Evolutionary conservation across 2,797 vertebrate species (phyloP).

Genomic region (Squalus acanthias): DNA sequence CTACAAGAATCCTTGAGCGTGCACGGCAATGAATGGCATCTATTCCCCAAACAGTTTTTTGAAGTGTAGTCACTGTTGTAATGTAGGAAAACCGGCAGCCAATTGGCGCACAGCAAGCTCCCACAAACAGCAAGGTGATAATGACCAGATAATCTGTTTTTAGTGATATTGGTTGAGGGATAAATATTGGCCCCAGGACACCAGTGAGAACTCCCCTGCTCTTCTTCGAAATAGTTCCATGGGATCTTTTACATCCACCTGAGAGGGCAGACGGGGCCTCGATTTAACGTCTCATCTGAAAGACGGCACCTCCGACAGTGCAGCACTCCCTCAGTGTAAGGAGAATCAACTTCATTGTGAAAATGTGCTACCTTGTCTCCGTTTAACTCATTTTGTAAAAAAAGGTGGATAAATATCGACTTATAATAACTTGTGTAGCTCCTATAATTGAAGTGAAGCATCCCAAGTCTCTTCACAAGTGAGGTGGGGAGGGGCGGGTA

Average conservation of each 20-base stretch:
- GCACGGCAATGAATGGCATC: too few relatives aligned
- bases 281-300: background rate
- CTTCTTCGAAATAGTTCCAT: background rate
- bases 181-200: background rate
- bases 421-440: background rate
- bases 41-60: background rate
- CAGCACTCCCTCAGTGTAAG: background rate
- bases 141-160: too few relatives aligned
- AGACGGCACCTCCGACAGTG: background rate
- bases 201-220: background rate
- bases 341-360: background rate
- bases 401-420: background rate
- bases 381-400: background rate
- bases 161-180: too few relatives aligned
- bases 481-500: background rate
- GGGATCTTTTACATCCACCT: background rate
- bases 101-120: too few relatives aligned
- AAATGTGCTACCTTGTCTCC: background rate
- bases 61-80: background rate
- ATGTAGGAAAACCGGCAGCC: too few relatives aligned
- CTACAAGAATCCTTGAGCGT: too few relatives aligned
- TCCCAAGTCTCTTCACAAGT: background rate
- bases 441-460: background rate
- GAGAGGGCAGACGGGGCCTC: background rate
- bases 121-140: too few relatives aligned